A percentile compares a stretch with the other conserved stretches of the same genome.
Conservation (phyloP, 2,888 invertebrate species). For the Amphipoea oculea region DNA sequence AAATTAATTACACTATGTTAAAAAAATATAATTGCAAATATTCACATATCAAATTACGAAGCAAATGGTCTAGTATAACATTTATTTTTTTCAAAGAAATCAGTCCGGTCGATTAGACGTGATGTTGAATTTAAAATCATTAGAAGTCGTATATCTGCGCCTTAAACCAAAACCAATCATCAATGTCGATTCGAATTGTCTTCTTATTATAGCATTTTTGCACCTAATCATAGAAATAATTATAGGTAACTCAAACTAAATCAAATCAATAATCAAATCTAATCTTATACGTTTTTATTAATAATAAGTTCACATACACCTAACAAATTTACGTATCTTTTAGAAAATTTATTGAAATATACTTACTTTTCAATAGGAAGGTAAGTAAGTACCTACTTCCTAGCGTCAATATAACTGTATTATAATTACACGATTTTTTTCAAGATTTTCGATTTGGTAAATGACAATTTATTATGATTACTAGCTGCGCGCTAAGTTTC, state of each 20-base stretch:
- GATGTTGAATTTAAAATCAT: too few species aligned
- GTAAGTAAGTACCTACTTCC: neutral
- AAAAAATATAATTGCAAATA: too few species aligned
- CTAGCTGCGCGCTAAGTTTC: too few species aligned
- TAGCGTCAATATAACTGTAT: neutral
- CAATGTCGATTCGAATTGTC: neutral
- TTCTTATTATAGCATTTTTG: neutral
- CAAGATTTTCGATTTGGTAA: neutral
- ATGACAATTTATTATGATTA: neutral
- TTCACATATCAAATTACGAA: too few species aligned
- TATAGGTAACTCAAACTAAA: neutral
- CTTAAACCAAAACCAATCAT: neutral
- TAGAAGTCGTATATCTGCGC: too few species aligned
- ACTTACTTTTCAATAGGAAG: neutral
- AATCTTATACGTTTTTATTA: neutral
- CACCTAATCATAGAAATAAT: neutral
- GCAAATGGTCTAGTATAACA: too few species aligned
- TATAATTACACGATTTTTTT: neutral
- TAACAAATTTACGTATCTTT: neutral
- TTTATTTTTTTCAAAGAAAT: too few species aligned
- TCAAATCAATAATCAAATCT: too few species aligned
- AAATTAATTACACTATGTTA: too few species aligned
- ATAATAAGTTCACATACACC: neutral
- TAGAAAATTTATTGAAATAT: neutral
- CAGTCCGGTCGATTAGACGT: too few species aligned